Evolutionary conservation across 2,888 invertebrate species (phyloP).

Genomic region (Diadegma fenestrale): DNA sequence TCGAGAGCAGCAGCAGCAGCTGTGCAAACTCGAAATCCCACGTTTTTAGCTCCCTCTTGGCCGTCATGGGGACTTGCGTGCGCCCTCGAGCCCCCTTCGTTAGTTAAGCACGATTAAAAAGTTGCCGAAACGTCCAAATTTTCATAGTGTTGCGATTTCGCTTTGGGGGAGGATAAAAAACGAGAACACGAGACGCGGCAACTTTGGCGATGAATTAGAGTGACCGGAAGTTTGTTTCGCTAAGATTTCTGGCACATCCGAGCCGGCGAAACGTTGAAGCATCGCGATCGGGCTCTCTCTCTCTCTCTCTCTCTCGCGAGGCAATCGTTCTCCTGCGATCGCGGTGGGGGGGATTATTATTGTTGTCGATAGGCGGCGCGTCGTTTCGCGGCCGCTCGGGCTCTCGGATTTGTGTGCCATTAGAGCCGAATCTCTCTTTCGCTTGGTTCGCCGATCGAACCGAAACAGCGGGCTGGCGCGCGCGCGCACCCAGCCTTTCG

Average conservation of each 20-base stretch:
- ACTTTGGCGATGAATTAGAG: neutral
- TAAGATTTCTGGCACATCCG: slow-evolving; percentile 19
- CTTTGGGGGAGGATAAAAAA: neutral
- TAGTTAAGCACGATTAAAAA: slow-evolving; percentile 9
- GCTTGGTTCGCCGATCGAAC: neutral
- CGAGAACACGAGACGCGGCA: neutral
- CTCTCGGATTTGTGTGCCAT: slow-evolving; percentile 19
- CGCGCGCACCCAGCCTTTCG: neutral
- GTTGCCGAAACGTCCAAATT: neutral
- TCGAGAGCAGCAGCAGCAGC: slow-evolving; percentile 12
- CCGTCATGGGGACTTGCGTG: neutral
- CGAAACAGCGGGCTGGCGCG: neutral
- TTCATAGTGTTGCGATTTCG: neutral
- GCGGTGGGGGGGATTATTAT: slow-evolving; percentile 55
- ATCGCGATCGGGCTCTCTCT: slow-evolving; percentile 1
- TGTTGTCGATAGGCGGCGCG: slow-evolving; percentile 55
- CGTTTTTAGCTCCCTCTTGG: slow-evolving; percentile 9
- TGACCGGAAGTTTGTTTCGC: slow-evolving; percentile 30
- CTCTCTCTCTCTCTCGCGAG: neutral
- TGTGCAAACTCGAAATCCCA: slow-evolving; percentile 34
- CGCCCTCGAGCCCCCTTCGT: neutral
- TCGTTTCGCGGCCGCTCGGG: slow-evolving; percentile 23
- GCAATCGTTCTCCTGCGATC: slow-evolving; percentile 24
- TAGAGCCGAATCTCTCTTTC: slow-evolving; percentile 23
- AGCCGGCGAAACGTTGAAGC: slow-evolving; percentile 25